A percentile compares a stretch with the other conserved stretches of the same genome.
phyloP scores from a whole-genome alignment of 2,888 invertebrate species.

The Phyllotreta cruciferae region DNA sequence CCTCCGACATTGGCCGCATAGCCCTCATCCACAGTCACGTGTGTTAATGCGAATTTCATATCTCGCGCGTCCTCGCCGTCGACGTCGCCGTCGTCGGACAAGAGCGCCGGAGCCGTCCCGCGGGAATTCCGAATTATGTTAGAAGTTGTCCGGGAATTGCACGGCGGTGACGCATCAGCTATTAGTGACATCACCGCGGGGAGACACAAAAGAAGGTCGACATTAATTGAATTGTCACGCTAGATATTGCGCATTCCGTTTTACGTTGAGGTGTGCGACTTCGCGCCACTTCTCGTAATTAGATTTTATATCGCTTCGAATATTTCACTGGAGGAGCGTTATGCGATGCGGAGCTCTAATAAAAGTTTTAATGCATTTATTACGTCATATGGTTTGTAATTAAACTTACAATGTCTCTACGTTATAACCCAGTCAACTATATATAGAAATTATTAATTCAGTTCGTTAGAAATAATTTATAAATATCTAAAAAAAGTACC shows the following conservation, averaged over 20 bases:
- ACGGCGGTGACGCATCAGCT: slow-evolving; percentile 50
- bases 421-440: too few relatives aligned
- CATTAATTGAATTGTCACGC: slow-evolving; percentile 45
- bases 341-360: too few relatives aligned
- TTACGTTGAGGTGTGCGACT: slow-evolving; percentile 19
- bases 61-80: slow-evolving; percentile 7
- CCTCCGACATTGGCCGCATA: slow-evolving; percentile 20
- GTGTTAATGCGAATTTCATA: slow-evolving; percentile 27
- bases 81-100: slow-evolving; percentile 16
- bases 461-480: too few relatives aligned
- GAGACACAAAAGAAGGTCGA: slow-evolving; percentile 46
- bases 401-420: too few relatives aligned
- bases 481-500: too few relatives aligned
- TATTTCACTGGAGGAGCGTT: slow-evolving; percentile 3
- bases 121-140: slow-evolving; percentile 42
- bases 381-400: too few relatives aligned
- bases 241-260: slow-evolving; percentile 27
- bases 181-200: slow-evolving; percentile 51
- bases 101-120: slow-evolving; percentile 26
- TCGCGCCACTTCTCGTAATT: slow-evolving; percentile 14
- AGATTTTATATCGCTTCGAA: slow-evolving; percentile 1
- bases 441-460: too few relatives aligned
- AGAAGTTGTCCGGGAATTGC: slow-evolving; percentile 46
- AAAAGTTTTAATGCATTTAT: too few relatives aligned
- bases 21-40: slow-evolving; percentile 10